These are phyloP conservation scores for Thalassoma bifasciatum DNA, from an alignment of 2,113 vertebrate genomes.

Conservation along the genomic window DNA sequence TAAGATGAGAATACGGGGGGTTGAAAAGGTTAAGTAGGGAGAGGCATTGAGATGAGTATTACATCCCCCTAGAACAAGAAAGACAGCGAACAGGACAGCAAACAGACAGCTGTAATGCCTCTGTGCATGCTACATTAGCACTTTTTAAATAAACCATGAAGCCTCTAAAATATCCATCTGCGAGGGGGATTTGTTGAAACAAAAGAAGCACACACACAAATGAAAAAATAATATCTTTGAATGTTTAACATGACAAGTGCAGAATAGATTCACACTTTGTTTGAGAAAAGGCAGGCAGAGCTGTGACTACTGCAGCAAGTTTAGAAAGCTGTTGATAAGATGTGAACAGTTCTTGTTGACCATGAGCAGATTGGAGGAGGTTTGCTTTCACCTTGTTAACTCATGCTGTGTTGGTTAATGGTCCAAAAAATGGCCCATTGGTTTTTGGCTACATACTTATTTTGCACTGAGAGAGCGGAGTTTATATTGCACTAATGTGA, in stretches of 20 bases:
- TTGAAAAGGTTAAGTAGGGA: constrained; percentile 46
- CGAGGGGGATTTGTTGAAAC: not conserved
- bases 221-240: not conserved
- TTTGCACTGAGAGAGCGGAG: not conserved
- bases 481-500: constrained; percentile 26
- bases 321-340: not conserved
- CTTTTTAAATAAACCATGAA: not conserved
- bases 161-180: not conserved
- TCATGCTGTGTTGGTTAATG: constrained; percentile 33
- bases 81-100: not conserved
- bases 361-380: not conserved
- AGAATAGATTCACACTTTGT: not conserved
- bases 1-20: constrained; percentile 20
- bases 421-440: constrained; percentile 30
- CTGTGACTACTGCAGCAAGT: too few relatives aligned
- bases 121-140: not conserved
- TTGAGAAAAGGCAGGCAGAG: not conserved
- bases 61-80: not conserved
- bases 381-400: constrained; percentile 4
- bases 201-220: not conserved
- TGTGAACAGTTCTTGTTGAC: not conserved
- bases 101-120: not conserved
- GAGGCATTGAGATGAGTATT: not conserved
- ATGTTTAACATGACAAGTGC: not conserved
- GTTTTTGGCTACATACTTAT: constrained; percentile 22